phyloP scores from a whole-genome alignment of 30 jellyfish, hydroid and myxozoan genomes.

The Aurelia coerulea region DNA sequence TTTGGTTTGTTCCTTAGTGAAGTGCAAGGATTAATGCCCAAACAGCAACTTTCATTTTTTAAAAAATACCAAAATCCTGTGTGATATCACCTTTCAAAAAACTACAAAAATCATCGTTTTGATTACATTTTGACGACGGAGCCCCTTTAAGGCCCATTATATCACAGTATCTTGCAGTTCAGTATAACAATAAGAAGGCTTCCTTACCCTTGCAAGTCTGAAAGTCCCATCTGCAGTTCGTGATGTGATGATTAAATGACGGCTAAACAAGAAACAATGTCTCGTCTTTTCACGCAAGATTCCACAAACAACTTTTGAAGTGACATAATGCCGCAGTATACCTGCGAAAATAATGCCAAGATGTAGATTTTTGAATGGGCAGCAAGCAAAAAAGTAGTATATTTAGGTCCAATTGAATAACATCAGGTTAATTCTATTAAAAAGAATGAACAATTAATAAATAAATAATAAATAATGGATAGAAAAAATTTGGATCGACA shows the following conservation, averaged over 20 bases:
- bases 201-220: conserved; percentile 88
- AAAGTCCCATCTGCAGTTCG: conserved; percentile 89
- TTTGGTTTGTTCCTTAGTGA: too few species aligned
- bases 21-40: too few species aligned
- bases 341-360: conserved; percentile 48
- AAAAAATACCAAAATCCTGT: too few species aligned
- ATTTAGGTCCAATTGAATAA: not conserved
- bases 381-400: not conserved
- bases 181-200: too few species aligned
- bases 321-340: conserved; percentile 80
- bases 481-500: too few species aligned
- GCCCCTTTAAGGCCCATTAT: too few species aligned
- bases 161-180: too few species aligned
- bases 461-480: not conserved
- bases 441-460: not conserved
- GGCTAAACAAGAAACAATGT: conserved; percentile 94
- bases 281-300: conserved; percentile 80
- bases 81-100: too few species aligned
- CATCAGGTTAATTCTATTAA: not conserved
- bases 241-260: conserved; percentile 88
- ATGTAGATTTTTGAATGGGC: too few species aligned
- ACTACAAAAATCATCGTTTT: too few species aligned
- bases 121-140: too few species aligned
- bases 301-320: conserved; percentile 54
- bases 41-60: too few species aligned